Evolutionary conservation across 2,797 vertebrate genomes (phyloP), one percentile per base, ranked within the genome.

Genomic region (Sebastes iracundus): DNA sequence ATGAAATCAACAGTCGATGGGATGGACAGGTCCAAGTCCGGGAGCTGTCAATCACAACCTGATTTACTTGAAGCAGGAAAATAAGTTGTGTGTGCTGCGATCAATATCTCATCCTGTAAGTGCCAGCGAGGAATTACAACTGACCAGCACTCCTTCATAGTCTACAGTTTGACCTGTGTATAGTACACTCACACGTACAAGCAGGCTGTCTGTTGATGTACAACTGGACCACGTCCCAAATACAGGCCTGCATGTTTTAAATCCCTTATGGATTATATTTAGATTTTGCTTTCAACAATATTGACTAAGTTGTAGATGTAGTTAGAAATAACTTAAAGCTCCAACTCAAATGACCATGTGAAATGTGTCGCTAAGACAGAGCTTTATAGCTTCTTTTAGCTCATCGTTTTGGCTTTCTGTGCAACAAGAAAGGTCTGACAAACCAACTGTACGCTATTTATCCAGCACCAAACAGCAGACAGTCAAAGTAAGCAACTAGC

Each of bases 51-150:
- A 82, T 94, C 90, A 86, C 88, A 77, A 72, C 30, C 49, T 90
- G 90, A 92, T 93, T 93, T 92, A 93, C 60, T 65, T 67, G 84
- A 86, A 87, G 89, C 73, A 65, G 83, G 87, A 87, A 85, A 92
- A 93, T 71, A 92, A 88, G 82, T 83, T 86, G 82, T 64, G 75
- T 68, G 55, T 66, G 81, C 70, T 3, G 28, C 18, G 56, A 92
- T 94, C 93, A 83, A 93, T 94, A 93, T 82, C 86, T 93, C 92
- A 94, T 94, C 80, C 83, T 90, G 87, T 93, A 92, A 94, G 94
- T 93, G 93, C 80, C 88, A 82, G 79, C 32, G 3, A 80, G 75
- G 80, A 90, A 85, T 71, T 88, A 90, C 86, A 87, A 70, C 74
- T 67, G 87, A 83, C 61, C 77, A 74, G 80, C 64, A 23, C 22